Conservation (phyloP, 2,888 invertebrate species). For the Volucella inflata region DNA sequence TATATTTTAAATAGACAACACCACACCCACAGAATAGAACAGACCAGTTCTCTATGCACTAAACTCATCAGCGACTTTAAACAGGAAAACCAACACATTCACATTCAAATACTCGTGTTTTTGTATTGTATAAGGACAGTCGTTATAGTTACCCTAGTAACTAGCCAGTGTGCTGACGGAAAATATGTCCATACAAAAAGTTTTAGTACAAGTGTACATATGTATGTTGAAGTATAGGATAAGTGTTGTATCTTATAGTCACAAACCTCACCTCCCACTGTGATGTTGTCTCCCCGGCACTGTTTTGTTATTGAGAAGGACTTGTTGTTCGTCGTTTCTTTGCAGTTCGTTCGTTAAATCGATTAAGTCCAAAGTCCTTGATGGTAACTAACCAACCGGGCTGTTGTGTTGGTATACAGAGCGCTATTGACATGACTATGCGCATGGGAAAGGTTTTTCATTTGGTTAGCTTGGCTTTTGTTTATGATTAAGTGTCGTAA, state of each 20-base stretch:
- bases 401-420: neutral
- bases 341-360: conserved; percentile 64
- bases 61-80: conserved; percentile 1
- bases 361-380: conserved; percentile 67
- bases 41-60: conserved; percentile 30
- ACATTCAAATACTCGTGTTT: conserved; percentile 27
- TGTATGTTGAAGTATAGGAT: neutral
- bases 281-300: neutral
- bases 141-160: conserved; percentile 51
- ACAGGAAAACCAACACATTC: conserved; percentile 31
- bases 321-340: conserved; percentile 56
- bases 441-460: conserved; percentile 6
- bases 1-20: conserved; percentile 12
- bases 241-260: neutral
- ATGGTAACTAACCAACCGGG: conserved; percentile 63
- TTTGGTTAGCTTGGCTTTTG: conserved; percentile 38
- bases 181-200: conserved; percentile 31
- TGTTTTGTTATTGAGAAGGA: conserved; percentile 56
- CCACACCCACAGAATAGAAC: conserved; percentile 55
- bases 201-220: neutral
- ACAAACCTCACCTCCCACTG: neutral
- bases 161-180: conserved; percentile 12
- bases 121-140: conserved; percentile 40
- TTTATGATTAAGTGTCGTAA: conserved; percentile 29
- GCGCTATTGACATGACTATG: conserved; percentile 49